These are phyloP conservation scores for Ceryle rudis DNA, from an alignment of 2,797 vertebrate species.

Conservation along the genomic window DNA sequence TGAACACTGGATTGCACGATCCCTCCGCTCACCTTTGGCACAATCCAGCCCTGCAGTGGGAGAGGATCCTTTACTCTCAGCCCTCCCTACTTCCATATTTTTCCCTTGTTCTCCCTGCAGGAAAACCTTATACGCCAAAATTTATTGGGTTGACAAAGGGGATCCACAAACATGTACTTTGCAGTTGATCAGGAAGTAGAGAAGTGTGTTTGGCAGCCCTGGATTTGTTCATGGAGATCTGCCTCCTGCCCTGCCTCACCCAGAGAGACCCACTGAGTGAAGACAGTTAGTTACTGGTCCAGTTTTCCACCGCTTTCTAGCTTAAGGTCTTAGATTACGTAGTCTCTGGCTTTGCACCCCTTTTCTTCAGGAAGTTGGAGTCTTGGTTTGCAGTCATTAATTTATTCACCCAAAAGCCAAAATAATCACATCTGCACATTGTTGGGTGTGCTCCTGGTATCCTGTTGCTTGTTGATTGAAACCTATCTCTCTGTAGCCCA, in stretches of 20 bases:
- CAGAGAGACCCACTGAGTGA: not conserved
- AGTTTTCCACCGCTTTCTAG: not conserved
- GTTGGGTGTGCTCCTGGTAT: not conserved
- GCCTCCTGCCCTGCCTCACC: not conserved
- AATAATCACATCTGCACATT: accelerated
- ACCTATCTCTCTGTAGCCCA: not conserved
- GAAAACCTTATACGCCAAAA: accelerated
- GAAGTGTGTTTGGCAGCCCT: not conserved
- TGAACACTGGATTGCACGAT: not conserved
- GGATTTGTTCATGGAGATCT: not conserved
- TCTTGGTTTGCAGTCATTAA: not conserved
- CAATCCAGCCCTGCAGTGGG: not conserved
- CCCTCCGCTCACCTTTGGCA: not conserved
- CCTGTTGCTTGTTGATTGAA: accelerated
- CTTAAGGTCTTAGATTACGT: accelerated
- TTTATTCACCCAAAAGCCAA: not conserved
- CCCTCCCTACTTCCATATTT: not conserved
- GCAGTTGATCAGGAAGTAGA: not conserved
- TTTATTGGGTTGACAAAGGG: not conserved
- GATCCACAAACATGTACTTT: accelerated
- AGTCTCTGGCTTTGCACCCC: not conserved
- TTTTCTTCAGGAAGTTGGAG: not conserved
- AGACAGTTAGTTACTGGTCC: not conserved
- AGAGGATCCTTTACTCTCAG: not conserved
- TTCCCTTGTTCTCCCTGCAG: not conserved